These are phyloP conservation scores for Prenolepis imparis DNA, from an alignment of 2,888 invertebrate genomes.

Conservation along the genomic window DNA sequence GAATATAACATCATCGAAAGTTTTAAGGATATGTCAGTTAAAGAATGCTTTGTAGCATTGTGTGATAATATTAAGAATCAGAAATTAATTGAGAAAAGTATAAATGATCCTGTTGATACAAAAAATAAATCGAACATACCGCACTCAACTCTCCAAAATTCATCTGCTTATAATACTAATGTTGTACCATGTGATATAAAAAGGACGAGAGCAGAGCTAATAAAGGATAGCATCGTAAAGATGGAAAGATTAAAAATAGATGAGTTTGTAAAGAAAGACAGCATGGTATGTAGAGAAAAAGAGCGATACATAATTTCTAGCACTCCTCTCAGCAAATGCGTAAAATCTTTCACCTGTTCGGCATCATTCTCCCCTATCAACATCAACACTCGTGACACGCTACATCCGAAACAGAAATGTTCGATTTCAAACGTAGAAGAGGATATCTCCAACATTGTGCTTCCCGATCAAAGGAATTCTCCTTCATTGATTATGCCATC, in stretches of 20 bases:
- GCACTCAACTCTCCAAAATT: not conserved
- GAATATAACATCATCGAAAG: not conserved
- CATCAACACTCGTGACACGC: not conserved
- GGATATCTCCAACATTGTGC: not conserved
- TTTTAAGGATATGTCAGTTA: slow-evolving; percentile 18
- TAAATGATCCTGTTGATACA: not conserved
- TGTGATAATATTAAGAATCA: not conserved
- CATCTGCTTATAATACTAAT: not conserved
- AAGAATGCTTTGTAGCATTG: slow-evolving; percentile 57
- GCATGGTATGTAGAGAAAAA: not conserved
- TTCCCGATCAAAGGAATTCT: not conserved
- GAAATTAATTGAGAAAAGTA: not conserved
- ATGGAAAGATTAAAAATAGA: slow-evolving; percentile 27
- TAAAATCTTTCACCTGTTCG: slow-evolving; percentile 11
- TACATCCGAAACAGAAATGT: slow-evolving; percentile 4
- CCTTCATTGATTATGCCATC: not conserved
- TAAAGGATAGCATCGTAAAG: slow-evolving; percentile 39
- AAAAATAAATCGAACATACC: not conserved
- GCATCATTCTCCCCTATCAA: slow-evolving; percentile 73
- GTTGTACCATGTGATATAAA: not conserved
- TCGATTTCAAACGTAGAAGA: not conserved
- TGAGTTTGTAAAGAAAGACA: not conserved
- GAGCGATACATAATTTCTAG: slow-evolving; percentile 66
- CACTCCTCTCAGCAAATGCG: slow-evolving; percentile 67
- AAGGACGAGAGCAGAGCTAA: not conserved